Conservation (phyloP, 2,113 vertebrate genomes). For the Ophiodon elongatus region DNA sequence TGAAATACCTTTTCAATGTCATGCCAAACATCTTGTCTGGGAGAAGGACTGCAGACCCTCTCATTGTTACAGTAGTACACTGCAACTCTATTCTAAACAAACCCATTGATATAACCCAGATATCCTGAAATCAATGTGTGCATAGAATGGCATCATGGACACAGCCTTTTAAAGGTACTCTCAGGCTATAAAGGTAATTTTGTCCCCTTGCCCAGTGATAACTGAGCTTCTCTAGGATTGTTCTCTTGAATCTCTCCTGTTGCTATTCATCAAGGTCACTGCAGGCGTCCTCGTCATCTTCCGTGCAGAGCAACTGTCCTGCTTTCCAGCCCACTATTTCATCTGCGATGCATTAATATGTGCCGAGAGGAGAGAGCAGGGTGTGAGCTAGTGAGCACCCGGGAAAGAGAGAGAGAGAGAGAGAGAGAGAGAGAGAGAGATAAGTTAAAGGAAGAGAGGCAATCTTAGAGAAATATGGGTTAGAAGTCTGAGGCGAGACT, state of each 20-base stretch:
- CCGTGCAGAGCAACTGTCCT: background rate
- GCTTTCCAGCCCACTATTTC: constrained; percentile 36
- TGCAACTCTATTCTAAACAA: background rate
- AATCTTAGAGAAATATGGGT: constrained; percentile 23
- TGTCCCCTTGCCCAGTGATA: background rate
- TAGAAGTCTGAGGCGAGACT: constrained; percentile 23
- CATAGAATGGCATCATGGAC: background rate
- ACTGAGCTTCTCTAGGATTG: background rate
- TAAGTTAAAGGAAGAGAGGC: background rate
- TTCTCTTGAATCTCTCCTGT: background rate
- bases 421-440: background rate
- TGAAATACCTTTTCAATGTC: background rate
- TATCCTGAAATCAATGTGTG: background rate
- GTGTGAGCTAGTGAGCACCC: background rate
- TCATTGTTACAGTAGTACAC: background rate
- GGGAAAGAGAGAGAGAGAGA: background rate
- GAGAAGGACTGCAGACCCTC: background rate
- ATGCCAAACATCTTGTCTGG: background rate
- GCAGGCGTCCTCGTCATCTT: constrained; percentile 23
- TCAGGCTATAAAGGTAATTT: background rate
- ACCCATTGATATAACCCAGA: background rate
- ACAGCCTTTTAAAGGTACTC: background rate
- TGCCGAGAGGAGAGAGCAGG: background rate
- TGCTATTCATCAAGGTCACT: constrained; percentile 35
- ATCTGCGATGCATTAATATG: constrained; percentile 23